Evolutionary conservation across 1,140 invertebrate species (phyloP).

Genomic region (Ruditapes philippinarum): DNA sequence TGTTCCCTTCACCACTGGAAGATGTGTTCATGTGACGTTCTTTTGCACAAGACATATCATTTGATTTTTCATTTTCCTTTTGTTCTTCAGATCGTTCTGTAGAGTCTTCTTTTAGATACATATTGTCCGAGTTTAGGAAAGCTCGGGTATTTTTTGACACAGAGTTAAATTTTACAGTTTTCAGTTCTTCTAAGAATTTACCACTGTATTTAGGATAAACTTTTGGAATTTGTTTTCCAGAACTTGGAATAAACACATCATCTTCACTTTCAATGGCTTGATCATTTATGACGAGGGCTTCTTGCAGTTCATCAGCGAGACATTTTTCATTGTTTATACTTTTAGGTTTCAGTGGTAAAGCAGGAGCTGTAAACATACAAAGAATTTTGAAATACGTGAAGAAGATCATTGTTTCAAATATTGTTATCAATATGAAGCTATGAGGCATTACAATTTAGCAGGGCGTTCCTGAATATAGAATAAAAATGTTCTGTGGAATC

Average conservation of each 20-base stretch:
- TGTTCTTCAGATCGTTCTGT: constrained; percentile 42
- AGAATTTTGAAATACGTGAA: too few relatives aligned
- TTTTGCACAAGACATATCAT: constrained; percentile 47
- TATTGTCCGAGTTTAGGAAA: constrained; percentile 70
- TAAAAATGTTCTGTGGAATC: too few relatives aligned
- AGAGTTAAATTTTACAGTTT: constrained; percentile 72
- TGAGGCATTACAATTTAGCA: too few relatives aligned
- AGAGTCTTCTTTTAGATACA: constrained; percentile 72
- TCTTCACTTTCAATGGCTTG: constrained; percentile 55
- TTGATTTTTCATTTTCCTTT: constrained; percentile 17
- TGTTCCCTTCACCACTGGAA: constrained; percentile 41
- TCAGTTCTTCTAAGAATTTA: constrained; percentile 70
- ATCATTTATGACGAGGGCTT: constrained; percentile 71
- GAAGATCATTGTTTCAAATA: too few relatives aligned
- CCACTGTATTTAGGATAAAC: constrained; percentile 74
- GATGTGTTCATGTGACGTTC: constrained; percentile 5
- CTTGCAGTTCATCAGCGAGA: constrained; percentile 81
- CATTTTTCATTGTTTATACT: constrained; percentile 74
- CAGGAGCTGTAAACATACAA: constrained; percentile 47
- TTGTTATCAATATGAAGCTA: too few relatives aligned
- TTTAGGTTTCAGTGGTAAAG: constrained; percentile 8
- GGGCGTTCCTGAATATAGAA: too few relatives aligned
- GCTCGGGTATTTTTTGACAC: constrained; percentile 76
- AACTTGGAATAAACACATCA: constrained; percentile 67
- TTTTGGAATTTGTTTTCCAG: constrained; percentile 48